These are phyloP conservation scores for Axis porcinus DNA, from an alignment of 2,113 vertebrate species.

Conservation along the genomic window DNA sequence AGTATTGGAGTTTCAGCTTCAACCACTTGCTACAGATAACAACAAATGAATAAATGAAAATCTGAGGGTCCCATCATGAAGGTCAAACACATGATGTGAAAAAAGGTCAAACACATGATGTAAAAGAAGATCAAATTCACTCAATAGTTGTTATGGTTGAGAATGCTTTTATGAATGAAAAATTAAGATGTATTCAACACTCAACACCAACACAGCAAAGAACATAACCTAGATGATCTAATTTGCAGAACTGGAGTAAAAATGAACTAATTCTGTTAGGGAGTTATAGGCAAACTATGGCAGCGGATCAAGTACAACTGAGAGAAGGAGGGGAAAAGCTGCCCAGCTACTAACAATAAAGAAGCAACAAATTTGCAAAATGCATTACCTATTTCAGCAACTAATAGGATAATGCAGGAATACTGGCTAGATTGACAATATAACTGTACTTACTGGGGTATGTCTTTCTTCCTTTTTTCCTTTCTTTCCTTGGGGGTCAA, in stretches of 20 bases:
- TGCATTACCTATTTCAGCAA: conserved; percentile 57
- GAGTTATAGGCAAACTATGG: conserved; percentile 73
- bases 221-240: conserved; percentile 77
- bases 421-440: background rate
- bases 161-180: conserved; percentile 67
- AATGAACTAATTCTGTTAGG: conserved; percentile 79
- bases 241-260: conserved; percentile 68
- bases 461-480: background rate
- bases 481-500: background rate
- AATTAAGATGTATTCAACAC: conserved; percentile 72
- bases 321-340: conserved; percentile 19
- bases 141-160: conserved; percentile 62
- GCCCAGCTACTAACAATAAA: conserved; percentile 73
- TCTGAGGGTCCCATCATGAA: background rate
- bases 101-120: conserved; percentile 21
- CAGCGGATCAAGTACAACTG: conserved; percentile 73
- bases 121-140: conserved; percentile 62
- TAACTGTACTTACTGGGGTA: background rate
- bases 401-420: background rate
- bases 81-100: background rate
- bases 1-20: background rate
- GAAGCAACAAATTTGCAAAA: conserved; percentile 66
- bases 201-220: conserved; percentile 76
- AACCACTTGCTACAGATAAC: background rate
- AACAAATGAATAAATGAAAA: background rate